These are phyloP conservation scores for Potorous gilbertii DNA, from an alignment of 2,797 vertebrate species.

Conservation along the genomic window DNA sequence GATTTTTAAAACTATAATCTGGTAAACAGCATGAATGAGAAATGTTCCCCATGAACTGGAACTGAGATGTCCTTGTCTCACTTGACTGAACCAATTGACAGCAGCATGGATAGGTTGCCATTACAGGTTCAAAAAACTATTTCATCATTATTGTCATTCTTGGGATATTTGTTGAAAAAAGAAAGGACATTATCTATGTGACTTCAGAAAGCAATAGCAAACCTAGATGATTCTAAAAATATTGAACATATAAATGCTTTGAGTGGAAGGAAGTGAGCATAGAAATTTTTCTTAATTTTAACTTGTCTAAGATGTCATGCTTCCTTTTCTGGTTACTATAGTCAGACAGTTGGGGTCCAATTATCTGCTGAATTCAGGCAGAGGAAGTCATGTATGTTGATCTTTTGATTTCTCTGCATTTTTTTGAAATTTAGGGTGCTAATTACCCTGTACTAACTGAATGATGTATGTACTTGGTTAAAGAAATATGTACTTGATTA, in stretches of 20 bases:
- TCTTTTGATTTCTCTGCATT: no score
- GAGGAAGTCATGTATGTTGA: no score
- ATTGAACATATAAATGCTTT: not conserved
- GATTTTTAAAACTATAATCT: conserved; percentile 58
- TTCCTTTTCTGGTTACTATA: no score
- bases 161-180: conserved; percentile 26
- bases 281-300: not conserved
- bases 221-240: conserved; percentile 8
- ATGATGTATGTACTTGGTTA: no score
- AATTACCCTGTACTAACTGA: no score
- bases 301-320: not conserved
- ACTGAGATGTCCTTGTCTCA: conserved; percentile 9
- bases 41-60: conserved; percentile 12
- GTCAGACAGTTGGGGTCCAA: no score
- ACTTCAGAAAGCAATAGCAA: not conserved
- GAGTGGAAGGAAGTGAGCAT: not conserved
- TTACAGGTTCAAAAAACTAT: not conserved
- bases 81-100: not conserved
- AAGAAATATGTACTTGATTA: no score
- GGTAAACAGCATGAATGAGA: conserved; percentile 49
- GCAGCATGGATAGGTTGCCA: not conserved
- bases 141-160: conserved; percentile 17
- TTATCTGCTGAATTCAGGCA: no score
- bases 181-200: not conserved
- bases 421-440: no score